These are phyloP conservation scores for Zoanthus gigantus DNA, from an alignment of 92 coral and sea anemone genomes.

Conservation along the genomic window DNA sequence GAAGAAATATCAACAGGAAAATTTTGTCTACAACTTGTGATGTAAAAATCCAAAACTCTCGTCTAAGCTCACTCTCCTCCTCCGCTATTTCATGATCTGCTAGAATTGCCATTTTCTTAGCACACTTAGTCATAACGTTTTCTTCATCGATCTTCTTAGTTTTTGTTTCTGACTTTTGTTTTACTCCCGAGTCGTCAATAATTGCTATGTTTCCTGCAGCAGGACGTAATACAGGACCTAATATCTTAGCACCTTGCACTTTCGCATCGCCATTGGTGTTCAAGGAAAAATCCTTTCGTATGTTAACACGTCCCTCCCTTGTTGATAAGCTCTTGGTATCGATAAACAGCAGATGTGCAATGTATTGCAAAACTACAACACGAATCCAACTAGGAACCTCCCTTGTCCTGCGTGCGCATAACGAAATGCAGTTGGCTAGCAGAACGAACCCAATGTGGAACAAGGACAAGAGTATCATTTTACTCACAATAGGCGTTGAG, in stretches of 20 bases:
- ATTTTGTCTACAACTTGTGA: slow-evolving; percentile 72
- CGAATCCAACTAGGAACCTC: slow-evolving; percentile 83
- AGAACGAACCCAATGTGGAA: slow-evolving; percentile 80
- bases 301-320: not conserved
- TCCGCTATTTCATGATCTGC: slow-evolving; percentile 57
- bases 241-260: not conserved
- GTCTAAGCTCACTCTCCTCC: slow-evolving; percentile 54
- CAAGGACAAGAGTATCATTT: slow-evolving; percentile 70
- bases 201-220: not conserved
- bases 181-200: not conserved
- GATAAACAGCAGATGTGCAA: slow-evolving; percentile 74
- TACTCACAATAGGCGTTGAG: slow-evolving; percentile 80
- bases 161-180: not conserved
- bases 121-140: slow-evolving; percentile 19
- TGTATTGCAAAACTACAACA: slow-evolving; percentile 72
- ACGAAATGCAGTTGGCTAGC: slow-evolving; percentile 74
- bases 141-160: not conserved
- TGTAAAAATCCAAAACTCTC: slow-evolving; percentile 79
- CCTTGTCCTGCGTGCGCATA: slow-evolving; percentile 70
- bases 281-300: not conserved
- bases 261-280: not conserved
- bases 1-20: slow-evolving; percentile 66
- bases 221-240: not conserved
- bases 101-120: slow-evolving; percentile 66
- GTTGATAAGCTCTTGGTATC: slow-evolving; percentile 1